A percentile compares a stretch with the other conserved stretches of the same genome.
These are phyloP conservation scores for Triplophysa bombifrons DNA, from an alignment of 2,797 vertebrate species.

Conservation along the genomic window DNA sequence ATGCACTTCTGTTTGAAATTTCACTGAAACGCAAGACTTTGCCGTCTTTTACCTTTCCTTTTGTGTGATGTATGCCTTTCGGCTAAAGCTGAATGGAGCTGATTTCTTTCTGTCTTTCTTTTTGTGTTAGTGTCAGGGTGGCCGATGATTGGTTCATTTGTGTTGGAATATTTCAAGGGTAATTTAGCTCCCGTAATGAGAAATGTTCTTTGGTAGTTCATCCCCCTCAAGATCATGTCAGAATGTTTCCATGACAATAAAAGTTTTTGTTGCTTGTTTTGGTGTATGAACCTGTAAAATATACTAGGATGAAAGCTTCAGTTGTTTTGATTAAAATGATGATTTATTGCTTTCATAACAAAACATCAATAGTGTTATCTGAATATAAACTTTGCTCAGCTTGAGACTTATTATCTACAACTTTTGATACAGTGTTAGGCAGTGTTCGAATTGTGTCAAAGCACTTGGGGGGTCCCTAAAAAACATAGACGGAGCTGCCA, in stretches of 20 bases:
- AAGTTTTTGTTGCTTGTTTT: conserved; percentile 2
- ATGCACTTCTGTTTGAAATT: conserved; percentile 1
- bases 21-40: conserved; percentile 9
- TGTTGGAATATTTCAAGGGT: conserved; percentile 55
- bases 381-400: neutral
- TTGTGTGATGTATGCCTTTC: conserved; percentile 44
- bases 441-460: too few species aligned
- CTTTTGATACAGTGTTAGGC: neutral
- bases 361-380: neutral
- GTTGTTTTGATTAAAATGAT: conserved; percentile 14
- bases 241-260: conserved; percentile 8
- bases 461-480: too few species aligned
- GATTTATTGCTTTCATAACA: conserved; percentile 22
- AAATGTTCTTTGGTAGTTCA: conserved; percentile 19
- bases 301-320: neutral
- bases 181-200: conserved; percentile 40
- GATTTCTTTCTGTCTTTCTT: conserved; percentile 51
- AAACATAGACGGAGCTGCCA: too few species aligned
- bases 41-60: conserved; percentile 3
- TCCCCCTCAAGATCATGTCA: neutral
- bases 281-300: conserved; percentile 16
- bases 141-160: conserved; percentile 30
- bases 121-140: conserved; percentile 42
- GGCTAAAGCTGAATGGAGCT: conserved; percentile 46
- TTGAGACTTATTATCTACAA: neutral